Base-by-base conservation (phyloP, 1,140 invertebrate genomes). In the Drosophila pachea region DNA sequence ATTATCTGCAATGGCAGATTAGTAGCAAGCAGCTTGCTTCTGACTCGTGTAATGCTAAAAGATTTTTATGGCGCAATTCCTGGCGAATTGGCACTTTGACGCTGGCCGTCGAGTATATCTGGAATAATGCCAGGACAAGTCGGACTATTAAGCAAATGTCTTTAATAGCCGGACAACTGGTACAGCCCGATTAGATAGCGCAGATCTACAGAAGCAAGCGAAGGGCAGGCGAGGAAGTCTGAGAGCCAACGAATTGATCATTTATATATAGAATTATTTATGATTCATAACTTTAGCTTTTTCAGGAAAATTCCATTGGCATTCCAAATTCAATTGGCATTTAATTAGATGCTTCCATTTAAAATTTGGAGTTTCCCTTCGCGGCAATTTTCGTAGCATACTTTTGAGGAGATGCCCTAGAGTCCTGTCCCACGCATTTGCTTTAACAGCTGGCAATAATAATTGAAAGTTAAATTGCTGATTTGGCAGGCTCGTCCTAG, bases 1-100 rank as follows among this genome's bases (percentile, higher is more conserved):
- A 83, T 83, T 75, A 83, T 81, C 78, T 73, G 79, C 74, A 82
- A 72, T 82, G 75, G 66, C 69, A 73, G 78, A 79, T 81, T 76
- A 73, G 78, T 76, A 60, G 54, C 58, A 62, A 63, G 72, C 58
- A 64, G 73, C 53, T 69, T 62, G 58, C 12, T 64, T 38, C 14
- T 9, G 16, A 22, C 35, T 56, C 32, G 62, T 78, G 79, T 78
- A 82, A 78, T 83, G 79, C 78, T 67, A 75, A 82, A 84, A 75
- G 78, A 81, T 82, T 83, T 60, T 83, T 83, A 75, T 78, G 72
- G 74, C 54, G 75, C 78, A 82, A 82, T 83, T 82, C 53, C 47
- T 42, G 52, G 61, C 32, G 61, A 70, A 70, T 56, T 65, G 61
- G 54, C 61, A 52, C 68, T 70, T 38, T 33, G 35, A 54, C 36